Evolutionary conservation across 2,113 vertebrate species (phyloP).

Genomic region (Rafetus swinhoei): DNA sequence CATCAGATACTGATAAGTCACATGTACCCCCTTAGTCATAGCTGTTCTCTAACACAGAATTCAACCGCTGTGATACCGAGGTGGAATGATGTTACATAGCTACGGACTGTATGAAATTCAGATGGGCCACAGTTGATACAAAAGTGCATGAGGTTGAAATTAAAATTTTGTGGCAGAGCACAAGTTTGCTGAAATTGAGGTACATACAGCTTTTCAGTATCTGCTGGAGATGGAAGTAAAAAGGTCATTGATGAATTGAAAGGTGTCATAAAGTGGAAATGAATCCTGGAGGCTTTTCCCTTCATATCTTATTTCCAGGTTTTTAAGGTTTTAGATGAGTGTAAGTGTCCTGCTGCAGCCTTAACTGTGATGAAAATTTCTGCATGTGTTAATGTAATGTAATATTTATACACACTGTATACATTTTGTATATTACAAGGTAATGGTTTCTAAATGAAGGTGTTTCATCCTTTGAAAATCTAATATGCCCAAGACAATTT

Average conservation of each 20-base stretch:
- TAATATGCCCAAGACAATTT: not conserved
- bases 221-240: not conserved
- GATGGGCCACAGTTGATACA: not conserved
- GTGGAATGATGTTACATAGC: not conserved
- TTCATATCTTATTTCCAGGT: not conserved
- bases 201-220: not conserved
- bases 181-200: not conserved
- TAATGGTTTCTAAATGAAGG: too few relatives aligned
- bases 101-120: not conserved
- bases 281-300: not conserved
- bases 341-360: not conserved
- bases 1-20: not conserved
- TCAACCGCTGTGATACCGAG: not conserved
- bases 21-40: not conserved
- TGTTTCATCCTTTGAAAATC: too few relatives aligned
- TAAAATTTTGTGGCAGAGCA: not conserved
- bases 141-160: not conserved
- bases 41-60: not conserved
- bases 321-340: not conserved
- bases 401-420: not conserved
- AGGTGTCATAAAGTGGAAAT: not conserved
- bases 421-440: not conserved
- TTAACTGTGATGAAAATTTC: not conserved
- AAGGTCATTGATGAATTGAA: not conserved
- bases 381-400: not conserved